A percentile compares a stretch with the other conserved stretches of the same genome.
Conservation (phyloP, 2,113 vertebrate genomes). For the Mormoops blainvillei region DNA sequence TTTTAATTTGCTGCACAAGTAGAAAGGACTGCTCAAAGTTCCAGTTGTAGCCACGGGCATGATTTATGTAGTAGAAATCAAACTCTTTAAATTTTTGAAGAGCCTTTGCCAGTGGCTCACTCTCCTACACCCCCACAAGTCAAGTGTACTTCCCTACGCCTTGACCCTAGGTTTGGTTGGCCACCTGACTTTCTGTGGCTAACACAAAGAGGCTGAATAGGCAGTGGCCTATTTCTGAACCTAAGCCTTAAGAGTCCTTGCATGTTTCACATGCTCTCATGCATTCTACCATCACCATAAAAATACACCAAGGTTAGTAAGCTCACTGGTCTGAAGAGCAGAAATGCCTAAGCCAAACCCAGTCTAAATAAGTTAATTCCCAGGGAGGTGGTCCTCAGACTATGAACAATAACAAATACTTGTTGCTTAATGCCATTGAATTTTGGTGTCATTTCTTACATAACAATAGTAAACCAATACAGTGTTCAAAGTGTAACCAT, state of each 20-base stretch:
- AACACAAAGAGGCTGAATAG: not conserved
- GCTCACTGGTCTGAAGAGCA: not conserved
- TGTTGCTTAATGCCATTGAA: not conserved
- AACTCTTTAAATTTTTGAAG: not conserved
- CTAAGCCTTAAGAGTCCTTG: not conserved
- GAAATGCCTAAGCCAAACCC: not conserved
- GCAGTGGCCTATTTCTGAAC: not conserved
- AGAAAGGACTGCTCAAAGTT: not conserved
- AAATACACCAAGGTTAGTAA: not conserved
- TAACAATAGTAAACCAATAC: not conserved
- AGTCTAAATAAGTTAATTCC: not conserved
- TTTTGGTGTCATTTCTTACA: not conserved
- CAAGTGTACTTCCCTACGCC: not conserved
- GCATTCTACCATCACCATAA: not conserved
- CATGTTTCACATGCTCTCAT: not conserved
- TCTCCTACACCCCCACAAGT: not conserved
- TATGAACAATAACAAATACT: not conserved
- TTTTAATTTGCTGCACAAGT: not conserved
- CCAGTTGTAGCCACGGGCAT: not conserved
- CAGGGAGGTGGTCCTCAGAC: not conserved
- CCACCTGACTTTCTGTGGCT: not conserved
- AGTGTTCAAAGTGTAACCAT: not conserved
- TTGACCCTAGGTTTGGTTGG: not conserved
- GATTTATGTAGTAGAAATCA: not conserved
- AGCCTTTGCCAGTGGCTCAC: not conserved